These are phyloP conservation scores for Cryptus viduatorius DNA, from an alignment of 2,888 invertebrate genomes.

Conservation along the genomic window DNA sequence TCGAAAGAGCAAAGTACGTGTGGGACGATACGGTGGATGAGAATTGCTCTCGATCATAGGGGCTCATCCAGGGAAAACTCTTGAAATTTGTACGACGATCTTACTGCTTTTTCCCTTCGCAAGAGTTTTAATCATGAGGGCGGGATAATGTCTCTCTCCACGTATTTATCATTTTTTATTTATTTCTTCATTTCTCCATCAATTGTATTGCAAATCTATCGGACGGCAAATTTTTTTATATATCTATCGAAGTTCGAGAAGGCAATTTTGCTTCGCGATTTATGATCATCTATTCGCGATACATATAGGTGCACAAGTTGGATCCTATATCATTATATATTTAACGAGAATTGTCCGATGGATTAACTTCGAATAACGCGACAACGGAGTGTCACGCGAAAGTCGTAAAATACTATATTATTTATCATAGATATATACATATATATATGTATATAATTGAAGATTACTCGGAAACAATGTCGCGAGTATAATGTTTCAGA, in stretches of 20 bases:
- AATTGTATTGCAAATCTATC: neutral
- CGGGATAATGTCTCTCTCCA: constrained; percentile 30
- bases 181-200: neutral
- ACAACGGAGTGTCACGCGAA: constrained; percentile 12
- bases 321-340: neutral
- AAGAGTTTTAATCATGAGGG: constrained; percentile 50
- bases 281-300: no score
- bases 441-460: neutral
- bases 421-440: neutral
- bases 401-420: constrained; percentile 8
- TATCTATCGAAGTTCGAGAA: neutral
- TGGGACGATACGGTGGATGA: constrained; percentile 40
- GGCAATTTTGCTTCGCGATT: no score
- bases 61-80: constrained; percentile 40
- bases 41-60: constrained; percentile 48
- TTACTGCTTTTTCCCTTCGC: constrained; percentile 27
- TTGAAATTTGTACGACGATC: constrained; percentile 38
- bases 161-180: neutral
- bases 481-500: constrained; percentile 14
- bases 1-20: constrained; percentile 50
- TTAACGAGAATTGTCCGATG: neutral
- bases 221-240: neutral
- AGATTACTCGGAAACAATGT: constrained; percentile 28
- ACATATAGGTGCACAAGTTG: neutral
- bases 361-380: neutral